Evolutionary conservation across 2,113 vertebrate genomes (phyloP), one percentile per base, ranked within the genome.

Genomic region (Calyptommatus sinebrachiatus): DNA sequence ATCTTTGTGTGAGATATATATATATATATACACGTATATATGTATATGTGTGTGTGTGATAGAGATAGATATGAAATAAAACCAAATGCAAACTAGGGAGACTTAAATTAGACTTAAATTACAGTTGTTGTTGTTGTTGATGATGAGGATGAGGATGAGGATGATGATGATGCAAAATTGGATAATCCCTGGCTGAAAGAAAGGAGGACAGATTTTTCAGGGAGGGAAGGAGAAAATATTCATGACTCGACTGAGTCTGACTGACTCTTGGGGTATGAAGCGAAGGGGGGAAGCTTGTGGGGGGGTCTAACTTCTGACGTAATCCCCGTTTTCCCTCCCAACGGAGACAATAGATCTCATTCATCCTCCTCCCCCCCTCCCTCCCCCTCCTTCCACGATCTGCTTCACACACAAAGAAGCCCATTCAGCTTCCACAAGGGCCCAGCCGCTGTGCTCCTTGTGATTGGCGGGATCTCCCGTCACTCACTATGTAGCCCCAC

Each of bases 271-370:
- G 26, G 61, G 14, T 16, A 35, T 60, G n/a, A 1, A 28, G n/a
- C 12, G 65, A 6, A 4, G 7, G 21, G 60, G 61, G 18, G 60
- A 24, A 2, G 45, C 46, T 28, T 31, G 50, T 45, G 50, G 50
- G 72, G 65, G 82, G 20, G 24, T 48, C 70, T 31, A 5, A 35
- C 53, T 50, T 50, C 71, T 83, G 71, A 78, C 63, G 68, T 78
- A 18, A 69, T 48, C 71, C 35, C 45, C 69, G 8, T 26, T 57
- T 48, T 6, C 76, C 71, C 62, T 60, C 76, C 81, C 76, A 48
- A 35, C 22, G 74, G 76, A 83, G 76, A 83, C 82, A 83, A 83
- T 83, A 61, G 82, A 21, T 76, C 76, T 26, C 82, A 78, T 83
- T 83, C 76, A 83, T 83, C 50, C 81, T 45, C 18, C 45, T n/a